Evolutionary conservation across 2,797 vertebrate species (phyloP).

Genomic region (Melanogrammus aeglefinus): DNA sequence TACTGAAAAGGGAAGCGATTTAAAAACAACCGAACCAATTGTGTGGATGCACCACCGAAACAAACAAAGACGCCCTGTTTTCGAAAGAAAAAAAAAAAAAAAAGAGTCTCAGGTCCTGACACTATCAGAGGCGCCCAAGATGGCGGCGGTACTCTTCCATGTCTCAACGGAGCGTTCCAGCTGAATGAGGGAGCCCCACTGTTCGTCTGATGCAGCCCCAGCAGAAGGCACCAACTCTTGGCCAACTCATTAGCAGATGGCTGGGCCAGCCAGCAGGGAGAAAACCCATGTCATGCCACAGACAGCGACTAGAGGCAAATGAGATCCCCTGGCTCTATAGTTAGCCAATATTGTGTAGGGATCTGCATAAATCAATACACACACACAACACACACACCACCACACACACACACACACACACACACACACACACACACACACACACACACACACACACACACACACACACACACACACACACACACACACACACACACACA

Average conservation of each 20-base stretch:
- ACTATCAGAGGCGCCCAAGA: background rate
- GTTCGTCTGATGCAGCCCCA: constrained; percentile 31
- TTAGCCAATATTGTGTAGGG: constrained; percentile 39
- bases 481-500: background rate
- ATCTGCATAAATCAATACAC: constrained; percentile 50
- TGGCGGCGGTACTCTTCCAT: constrained; percentile 12
- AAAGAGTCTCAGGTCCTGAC: background rate
- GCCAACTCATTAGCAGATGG: constrained; percentile 49
- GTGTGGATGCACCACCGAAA: background rate
- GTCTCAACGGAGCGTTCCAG: constrained; percentile 21
- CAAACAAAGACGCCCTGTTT: background rate
- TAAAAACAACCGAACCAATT: background rate
- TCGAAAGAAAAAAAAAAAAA: background rate
- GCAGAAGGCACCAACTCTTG: constrained; percentile 30
- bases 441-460: constrained; percentile 1
- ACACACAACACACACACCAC: background rate
- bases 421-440: background rate
- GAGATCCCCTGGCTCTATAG: constrained; percentile 55
- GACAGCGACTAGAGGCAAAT: constrained; percentile 52
- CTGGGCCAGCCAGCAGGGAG: constrained; percentile 37
- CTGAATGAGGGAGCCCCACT: constrained; percentile 36
- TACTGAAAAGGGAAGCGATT: background rate
- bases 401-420: background rate
- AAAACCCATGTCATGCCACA: constrained; percentile 5
- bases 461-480: background rate